phyloP scores from a whole-genome alignment of 2,888 invertebrate species.

The Mesorhabditis sp. region DNA sequence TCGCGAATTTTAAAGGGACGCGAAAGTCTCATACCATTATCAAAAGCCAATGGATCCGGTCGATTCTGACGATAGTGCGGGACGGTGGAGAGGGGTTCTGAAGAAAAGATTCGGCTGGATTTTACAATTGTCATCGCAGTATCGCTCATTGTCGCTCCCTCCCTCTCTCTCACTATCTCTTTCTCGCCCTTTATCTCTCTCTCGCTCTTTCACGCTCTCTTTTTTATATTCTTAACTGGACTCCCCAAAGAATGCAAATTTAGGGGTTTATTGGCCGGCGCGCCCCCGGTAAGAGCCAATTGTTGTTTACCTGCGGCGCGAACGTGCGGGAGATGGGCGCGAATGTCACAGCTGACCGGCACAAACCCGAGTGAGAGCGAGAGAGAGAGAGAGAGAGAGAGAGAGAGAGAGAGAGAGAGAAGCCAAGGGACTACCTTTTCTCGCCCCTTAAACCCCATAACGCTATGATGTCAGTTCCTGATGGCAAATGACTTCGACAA shows the following conservation, averaged over 20 bases:
- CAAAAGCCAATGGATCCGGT: not conserved
- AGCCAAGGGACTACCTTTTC: no score
- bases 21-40: not conserved
- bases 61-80: not conserved
- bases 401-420: no score
- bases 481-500: not conserved
- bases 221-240: not conserved
- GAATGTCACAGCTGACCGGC: no score
- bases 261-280: no score
- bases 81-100: not conserved
- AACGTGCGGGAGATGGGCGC: no score
- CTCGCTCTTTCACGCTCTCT: not conserved
- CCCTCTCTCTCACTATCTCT: not conserved
- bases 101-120: not conserved
- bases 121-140: no score
- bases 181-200: conserved; percentile 1
- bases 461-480: not conserved
- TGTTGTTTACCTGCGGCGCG: no score
- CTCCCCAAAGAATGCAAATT: no score
- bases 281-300: no score
- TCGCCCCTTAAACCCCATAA: no score
- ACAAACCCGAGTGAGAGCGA: no score
- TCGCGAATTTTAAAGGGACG: not conserved
- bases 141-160: not conserved
- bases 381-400: no score